Conservation (phyloP, 2,888 invertebrate genomes). For the Drosophila colorata region DNA sequence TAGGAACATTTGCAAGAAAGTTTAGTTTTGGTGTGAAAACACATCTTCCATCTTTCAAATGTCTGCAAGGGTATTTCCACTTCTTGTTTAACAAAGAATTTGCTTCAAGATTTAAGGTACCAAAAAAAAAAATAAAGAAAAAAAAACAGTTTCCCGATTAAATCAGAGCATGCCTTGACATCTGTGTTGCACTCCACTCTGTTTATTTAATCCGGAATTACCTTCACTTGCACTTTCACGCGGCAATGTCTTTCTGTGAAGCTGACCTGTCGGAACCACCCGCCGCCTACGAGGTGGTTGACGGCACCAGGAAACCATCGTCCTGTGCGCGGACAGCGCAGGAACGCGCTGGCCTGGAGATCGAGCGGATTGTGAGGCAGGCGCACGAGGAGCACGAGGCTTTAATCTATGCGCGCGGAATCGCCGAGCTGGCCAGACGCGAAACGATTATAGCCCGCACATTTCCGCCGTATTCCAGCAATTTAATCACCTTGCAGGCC, state of each 20-base stretch:
- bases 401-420: conserved; percentile 6
- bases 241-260: conserved; percentile 2
- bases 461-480: conserved; percentile 16
- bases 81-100: too few relatives aligned
- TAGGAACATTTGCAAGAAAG: too few relatives aligned
- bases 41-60: too few relatives aligned
- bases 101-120: too few relatives aligned
- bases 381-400: conserved; percentile 50
- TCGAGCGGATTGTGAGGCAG: conserved; percentile 32
- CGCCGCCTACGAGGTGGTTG: conserved; percentile 47
- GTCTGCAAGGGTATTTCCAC: too few relatives aligned
- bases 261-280: conserved; percentile 18
- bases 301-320: neutral
- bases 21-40: too few relatives aligned
- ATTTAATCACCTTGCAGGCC: conserved; percentile 1
- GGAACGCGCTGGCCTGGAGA: conserved; percentile 4
- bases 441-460: conserved; percentile 25
- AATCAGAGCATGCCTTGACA: conserved; percentile 20
- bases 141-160: neutral
- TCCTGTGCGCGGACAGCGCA: neutral
- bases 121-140: too few relatives aligned
- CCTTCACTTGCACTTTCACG: neutral
- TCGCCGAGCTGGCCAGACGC: conserved; percentile 32
- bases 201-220: neutral
- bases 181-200: too few relatives aligned